Evolutionary conservation across 2,888 invertebrate species (phyloP).

Genomic region (Drosophila pegasa): DNA sequence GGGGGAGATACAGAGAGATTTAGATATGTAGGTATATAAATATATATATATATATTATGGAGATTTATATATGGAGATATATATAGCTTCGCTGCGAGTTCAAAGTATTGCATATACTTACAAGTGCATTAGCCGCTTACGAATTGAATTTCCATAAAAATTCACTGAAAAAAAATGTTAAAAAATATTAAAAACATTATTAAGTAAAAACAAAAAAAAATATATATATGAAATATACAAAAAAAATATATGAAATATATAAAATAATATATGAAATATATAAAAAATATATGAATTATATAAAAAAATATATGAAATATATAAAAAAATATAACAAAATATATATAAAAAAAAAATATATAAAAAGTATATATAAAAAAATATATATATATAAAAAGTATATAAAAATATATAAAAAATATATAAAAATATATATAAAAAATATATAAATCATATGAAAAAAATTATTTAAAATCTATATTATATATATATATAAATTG

Average conservation of each 20-base stretch:
- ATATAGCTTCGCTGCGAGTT: slow-evolving; percentile 18
- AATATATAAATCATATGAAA: no score
- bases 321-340: no score
- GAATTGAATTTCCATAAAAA: slow-evolving; percentile 38
- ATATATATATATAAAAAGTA: slow-evolving; percentile 1
- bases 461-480: no score
- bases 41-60: not conserved
- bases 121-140: slow-evolving; percentile 24
- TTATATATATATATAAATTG: no score
- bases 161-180: not conserved
- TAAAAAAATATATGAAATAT: no score
- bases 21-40: not conserved
- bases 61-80: not conserved
- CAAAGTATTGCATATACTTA: slow-evolving; percentile 29
- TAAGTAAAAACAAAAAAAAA: no score
- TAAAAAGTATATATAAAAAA: not conserved
- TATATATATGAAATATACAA: no score
- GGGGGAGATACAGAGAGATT: not conserved
- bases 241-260: no score
- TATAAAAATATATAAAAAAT: not conserved
- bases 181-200: not conserved
- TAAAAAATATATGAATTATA: no score
- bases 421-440: no score
- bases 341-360: slow-evolving; percentile 2
- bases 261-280: no score